These are phyloP conservation scores for Diploscapter pachys DNA, from an alignment of 1,140 invertebrate genomes.

Conservation along the genomic window DNA sequence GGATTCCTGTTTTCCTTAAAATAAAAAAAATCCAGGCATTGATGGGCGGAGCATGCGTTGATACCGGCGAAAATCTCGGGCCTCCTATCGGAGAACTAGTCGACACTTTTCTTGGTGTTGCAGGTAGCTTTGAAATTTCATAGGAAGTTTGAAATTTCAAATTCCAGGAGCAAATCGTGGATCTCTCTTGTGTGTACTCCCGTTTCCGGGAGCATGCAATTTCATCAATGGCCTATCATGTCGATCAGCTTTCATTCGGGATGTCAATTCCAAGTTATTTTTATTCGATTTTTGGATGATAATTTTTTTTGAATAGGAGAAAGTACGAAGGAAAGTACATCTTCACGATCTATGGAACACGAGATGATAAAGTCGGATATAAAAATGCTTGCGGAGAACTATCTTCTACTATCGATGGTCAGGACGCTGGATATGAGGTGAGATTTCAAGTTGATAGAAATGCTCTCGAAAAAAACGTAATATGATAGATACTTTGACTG, in stretches of 20 bases:
- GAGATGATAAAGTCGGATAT: constrained; percentile 40
- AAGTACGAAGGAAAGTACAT: constrained; percentile 37
- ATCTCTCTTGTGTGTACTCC: constrained; percentile 37
- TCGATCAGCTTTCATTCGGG: constrained; percentile 27
- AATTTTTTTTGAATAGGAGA: background rate
- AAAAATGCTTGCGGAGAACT: constrained; percentile 32
- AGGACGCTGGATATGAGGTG: constrained; percentile 23
- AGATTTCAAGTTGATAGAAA: background rate
- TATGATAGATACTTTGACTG: background rate
- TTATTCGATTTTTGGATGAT: too few relatives aligned
- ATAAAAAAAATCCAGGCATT: constrained; percentile 35
- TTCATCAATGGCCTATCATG: constrained; percentile 34
- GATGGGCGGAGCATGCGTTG: constrained; percentile 33
- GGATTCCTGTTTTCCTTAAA: background rate
- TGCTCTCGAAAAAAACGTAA: background rate
- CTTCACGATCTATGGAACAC: constrained; percentile 34
- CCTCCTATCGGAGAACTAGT: constrained; percentile 33
- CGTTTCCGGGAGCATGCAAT: constrained; percentile 40
- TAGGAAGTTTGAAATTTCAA: background rate
- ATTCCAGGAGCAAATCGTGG: constrained; percentile 33
- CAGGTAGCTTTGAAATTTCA: background rate
- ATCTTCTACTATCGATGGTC: constrained; percentile 21
- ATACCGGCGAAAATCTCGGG: constrained; percentile 37
- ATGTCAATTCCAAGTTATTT: constrained; percentile 24
- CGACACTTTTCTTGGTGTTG: constrained; percentile 40